phyloP scores from a whole-genome alignment of 2,113 vertebrate species.

The Mustela lutreola region DNA sequence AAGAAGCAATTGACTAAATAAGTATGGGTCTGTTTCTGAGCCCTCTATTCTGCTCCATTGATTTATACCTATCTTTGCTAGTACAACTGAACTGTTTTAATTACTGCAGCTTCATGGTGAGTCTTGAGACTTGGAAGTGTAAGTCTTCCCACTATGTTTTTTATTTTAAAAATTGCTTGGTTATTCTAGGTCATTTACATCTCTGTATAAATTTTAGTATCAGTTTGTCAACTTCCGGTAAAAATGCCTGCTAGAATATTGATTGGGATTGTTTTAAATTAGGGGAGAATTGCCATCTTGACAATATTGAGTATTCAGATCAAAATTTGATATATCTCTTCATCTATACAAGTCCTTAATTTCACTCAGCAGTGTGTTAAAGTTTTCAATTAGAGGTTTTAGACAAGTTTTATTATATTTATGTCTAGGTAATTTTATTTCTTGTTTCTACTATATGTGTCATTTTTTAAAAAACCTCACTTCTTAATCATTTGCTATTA shows the following conservation, averaged over 20 bases:
- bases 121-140: background rate
- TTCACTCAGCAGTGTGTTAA: background rate
- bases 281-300: constrained; percentile 24
- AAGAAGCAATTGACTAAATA: constrained; percentile 28
- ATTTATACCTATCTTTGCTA: background rate
- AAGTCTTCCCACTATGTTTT: background rate
- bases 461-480: background rate
- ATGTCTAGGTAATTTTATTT: background rate
- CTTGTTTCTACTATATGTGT: background rate
- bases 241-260: constrained; percentile 1
- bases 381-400: background rate
- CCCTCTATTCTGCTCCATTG: background rate
- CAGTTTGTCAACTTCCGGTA: background rate
- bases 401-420: background rate
- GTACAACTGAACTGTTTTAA: background rate
- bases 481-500: background rate
- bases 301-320: background rate
- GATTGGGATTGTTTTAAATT: constrained; percentile 42
- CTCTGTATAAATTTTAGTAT: background rate
- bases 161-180: constrained; percentile 13
- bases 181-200: background rate
- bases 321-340: background rate
- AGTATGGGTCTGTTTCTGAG: background rate
- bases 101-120: background rate
- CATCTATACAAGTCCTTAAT: constrained; percentile 34